Percentiles rank a stretch among this genome's conserved stretches.
Evolutionary conservation across 2,113 vertebrate species (phyloP).

Genomic region (Hydropotes inermis): DNA sequence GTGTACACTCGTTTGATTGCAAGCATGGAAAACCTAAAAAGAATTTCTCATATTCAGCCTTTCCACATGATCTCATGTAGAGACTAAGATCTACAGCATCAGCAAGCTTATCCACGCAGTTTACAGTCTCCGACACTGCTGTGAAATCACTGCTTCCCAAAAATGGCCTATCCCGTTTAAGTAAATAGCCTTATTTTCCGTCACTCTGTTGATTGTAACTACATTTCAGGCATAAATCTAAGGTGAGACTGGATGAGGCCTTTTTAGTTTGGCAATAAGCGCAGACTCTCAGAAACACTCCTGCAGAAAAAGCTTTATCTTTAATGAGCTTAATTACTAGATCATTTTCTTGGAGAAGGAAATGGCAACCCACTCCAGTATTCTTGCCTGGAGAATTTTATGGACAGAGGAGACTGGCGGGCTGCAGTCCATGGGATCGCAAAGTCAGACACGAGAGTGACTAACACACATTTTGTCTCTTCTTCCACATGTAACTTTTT

Average conservation of each 20-base stretch:
- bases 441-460: background rate
- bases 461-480: background rate
- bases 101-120: background rate
- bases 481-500: background rate
- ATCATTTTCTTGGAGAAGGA: background rate
- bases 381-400: background rate
- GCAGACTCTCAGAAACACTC: background rate
- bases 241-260: background rate
- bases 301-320: background rate
- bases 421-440: background rate
- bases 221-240: background rate
- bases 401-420: background rate
- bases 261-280: background rate
- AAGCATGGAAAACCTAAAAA: background rate
- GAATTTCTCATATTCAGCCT: background rate
- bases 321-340: background rate
- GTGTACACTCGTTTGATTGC: background rate
- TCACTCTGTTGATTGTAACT: background rate
- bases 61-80: conserved; percentile 23
- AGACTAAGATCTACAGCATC: background rate
- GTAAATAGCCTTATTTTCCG: background rate
- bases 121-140: background rate
- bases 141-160: conserved; percentile 15
- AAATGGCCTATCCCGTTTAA: background rate
- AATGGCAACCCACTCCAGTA: background rate